These are phyloP conservation scores for Leptobrachium leishanense DNA, from an alignment of 2,113 vertebrate genomes.

Conservation along the genomic window DNA sequence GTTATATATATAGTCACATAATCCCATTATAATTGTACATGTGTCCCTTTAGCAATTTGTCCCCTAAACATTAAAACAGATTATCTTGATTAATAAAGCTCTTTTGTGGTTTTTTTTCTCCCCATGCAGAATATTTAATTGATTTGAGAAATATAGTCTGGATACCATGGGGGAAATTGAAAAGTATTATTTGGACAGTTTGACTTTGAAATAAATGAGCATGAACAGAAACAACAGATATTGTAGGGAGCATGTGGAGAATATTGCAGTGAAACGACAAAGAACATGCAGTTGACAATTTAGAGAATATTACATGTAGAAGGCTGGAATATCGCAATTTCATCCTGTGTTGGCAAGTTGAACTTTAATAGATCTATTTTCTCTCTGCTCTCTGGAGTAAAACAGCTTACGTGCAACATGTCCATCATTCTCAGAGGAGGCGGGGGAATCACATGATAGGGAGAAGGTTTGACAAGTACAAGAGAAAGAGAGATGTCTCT, in stretches of 20 bases:
- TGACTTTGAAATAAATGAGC: background rate
- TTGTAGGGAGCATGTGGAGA: background rate
- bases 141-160: too few relatives aligned
- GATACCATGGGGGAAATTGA: background rate
- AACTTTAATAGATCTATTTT: slow-evolving; percentile 43
- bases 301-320: slow-evolving; percentile 16
- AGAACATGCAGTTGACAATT: slow-evolving; percentile 9
- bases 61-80: too few relatives aligned
- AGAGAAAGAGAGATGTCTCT: slow-evolving; percentile 27
- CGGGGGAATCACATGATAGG: slow-evolving; percentile 23
- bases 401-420: slow-evolving; percentile 39
- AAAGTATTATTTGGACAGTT: background rate
- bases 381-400: slow-evolving; percentile 34
- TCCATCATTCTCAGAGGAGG: slow-evolving; percentile 34
- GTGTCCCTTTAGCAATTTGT: too few relatives aligned
- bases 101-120: too few relatives aligned
- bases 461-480: slow-evolving; percentile 37
- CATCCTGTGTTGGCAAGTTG: slow-evolving; percentile 21
- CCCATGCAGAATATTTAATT: too few relatives aligned
- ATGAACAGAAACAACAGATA: background rate
- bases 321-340: slow-evolving; percentile 33
- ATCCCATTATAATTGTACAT: too few relatives aligned
- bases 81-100: too few relatives aligned
- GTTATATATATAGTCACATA: too few relatives aligned
- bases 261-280: background rate